Evolutionary conservation across 2,888 invertebrate species (phyloP), one percentile per base, ranked within the genome.

Genomic region (Cheilosia vernalis): DNA sequence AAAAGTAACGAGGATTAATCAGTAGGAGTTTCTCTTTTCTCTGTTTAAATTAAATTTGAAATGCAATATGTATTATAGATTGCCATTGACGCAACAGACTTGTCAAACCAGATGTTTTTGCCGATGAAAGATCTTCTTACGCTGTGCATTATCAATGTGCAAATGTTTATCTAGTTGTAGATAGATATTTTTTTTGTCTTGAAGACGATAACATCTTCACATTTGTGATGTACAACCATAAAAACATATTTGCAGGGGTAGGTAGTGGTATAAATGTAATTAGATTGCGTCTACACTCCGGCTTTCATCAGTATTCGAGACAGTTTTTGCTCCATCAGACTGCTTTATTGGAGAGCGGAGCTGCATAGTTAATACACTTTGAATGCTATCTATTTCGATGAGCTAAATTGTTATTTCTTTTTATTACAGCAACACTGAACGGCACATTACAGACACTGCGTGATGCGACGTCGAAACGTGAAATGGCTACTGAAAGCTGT

Each of bases 381-480:
- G 21, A 49, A 24, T 24, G 3, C 7, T 24, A 33, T 15, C 19
- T 21, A 2, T 19, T 9, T 9, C 5, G 24, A 51, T 13, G 6
- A 47, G 47, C 5, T 1, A 17, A 19, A 21, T 51, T 15, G 2
- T 2, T 1, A 17, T 27, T 1, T n/a, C 9, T n/a, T 55, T 17
- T 6, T 2, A 5, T 37, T 37, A 5, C 27, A 27, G 15, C 15
- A 30, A 13, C n/a, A 55, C 13, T 15, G 33, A n/a, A n/a, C 9
- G 7, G 13, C 6, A 37, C 4, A 47, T 63, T 19, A 61, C 61
- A n/a, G 63, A 4, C 27, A 13, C 5, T 27, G 7, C 15, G 87
- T 67, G 73, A 91, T 91, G 92, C 89, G 91, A 60, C 89, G 91
- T 24, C 90, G 91, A 17, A 91, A 91, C 74, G 60, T 90, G 3